A percentile compares a stretch with the other conserved stretches of the same genome.
Evolutionary conservation across 2,797 vertebrate genomes (phyloP).

Genomic region (Saxicola maurus): DNA sequence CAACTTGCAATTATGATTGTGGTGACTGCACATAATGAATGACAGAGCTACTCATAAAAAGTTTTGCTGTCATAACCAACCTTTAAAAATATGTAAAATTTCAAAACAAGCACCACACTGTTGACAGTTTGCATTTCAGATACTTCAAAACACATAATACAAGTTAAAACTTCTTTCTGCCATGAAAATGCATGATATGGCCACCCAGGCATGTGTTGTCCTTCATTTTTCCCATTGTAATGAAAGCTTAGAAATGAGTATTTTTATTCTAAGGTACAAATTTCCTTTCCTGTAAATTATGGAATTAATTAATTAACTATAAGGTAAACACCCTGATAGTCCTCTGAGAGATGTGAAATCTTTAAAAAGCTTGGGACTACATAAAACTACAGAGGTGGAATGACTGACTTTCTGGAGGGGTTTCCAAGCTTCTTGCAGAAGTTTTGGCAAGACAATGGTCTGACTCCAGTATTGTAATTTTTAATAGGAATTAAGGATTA

Average conservation of each 20-base stretch:
- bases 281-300: background rate
- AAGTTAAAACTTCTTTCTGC: background rate
- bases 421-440: background rate
- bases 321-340: background rate
- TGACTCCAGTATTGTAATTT: background rate
- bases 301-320: background rate
- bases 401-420: background rate
- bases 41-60: slow-evolving; percentile 15
- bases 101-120: slow-evolving; percentile 7
- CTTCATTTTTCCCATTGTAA: background rate
- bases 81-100: slow-evolving; percentile 32
- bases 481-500: background rate
- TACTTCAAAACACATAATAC: background rate
- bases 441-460: background rate
- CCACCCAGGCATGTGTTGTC: background rate
- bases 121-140: background rate
- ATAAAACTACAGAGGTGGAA: background rate
- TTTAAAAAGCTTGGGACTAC: background rate
- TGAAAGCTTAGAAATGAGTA: background rate
- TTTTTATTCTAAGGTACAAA: background rate
- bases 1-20: slow-evolving; percentile 36
- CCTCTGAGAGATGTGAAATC: background rate
- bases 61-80: slow-evolving; percentile 4
- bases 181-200: background rate
- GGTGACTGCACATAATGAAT: slow-evolving; percentile 26